Evolutionary conservation across 2,888 invertebrate genomes (phyloP).

Genomic region (Pheosia gnoma): DNA sequence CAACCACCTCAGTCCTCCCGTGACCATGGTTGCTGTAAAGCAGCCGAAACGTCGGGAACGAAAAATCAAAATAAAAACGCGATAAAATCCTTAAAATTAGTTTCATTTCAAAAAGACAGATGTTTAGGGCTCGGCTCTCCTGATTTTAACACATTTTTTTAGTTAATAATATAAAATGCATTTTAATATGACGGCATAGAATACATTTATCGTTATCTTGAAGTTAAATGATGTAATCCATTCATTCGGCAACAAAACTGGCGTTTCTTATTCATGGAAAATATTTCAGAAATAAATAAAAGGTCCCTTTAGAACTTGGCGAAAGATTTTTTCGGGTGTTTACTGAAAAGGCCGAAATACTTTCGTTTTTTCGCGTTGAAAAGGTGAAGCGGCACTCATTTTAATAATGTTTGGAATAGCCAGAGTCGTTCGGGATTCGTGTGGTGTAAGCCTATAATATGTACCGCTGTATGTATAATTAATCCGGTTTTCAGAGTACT

Average conservation of each 20-base stretch:
- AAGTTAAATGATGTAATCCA: neutral
- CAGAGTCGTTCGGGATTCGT: neutral
- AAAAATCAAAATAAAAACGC: too few species aligned
- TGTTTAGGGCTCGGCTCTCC: too few species aligned
- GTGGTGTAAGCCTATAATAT: neutral
- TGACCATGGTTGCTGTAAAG: too few species aligned
- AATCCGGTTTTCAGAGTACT: neutral
- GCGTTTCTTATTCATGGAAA: neutral
- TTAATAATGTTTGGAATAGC: constrained; percentile 24
- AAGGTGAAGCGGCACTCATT: constrained; percentile 14
- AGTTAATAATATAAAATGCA: too few species aligned
- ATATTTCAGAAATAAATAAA: neutral
- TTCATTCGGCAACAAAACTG: neutral
- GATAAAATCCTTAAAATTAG: too few species aligned
- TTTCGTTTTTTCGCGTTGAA: constrained; percentile 17
- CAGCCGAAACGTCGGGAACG: too few species aligned
- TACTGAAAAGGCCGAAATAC: constrained; percentile 2
- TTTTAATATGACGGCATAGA: too few species aligned
- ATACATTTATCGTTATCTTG: neutral
- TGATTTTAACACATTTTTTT: too few species aligned
- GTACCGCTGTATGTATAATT: neutral
- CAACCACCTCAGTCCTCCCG: too few species aligned
- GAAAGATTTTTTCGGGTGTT: neutral
- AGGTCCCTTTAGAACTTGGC: neutral
- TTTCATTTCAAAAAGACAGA: too few species aligned